Evolutionary conservation across 2,797 vertebrate species (phyloP).

Genomic region (Rhincodon typus): DNA sequence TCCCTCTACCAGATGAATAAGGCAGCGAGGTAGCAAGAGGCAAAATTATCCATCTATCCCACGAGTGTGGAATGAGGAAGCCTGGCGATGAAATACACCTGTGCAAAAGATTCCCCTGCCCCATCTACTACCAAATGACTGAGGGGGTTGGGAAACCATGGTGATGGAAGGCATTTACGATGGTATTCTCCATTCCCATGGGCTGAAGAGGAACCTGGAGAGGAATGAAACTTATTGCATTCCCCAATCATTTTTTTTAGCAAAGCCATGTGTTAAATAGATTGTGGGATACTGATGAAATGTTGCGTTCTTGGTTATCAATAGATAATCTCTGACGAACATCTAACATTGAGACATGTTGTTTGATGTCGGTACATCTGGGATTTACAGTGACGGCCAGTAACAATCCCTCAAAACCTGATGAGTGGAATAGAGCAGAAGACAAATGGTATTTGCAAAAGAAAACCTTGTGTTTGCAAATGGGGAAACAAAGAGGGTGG

Average conservation of each 20-base stretch:
- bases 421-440: neutral
- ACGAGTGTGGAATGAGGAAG: neutral
- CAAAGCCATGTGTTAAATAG: neutral
- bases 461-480: neutral
- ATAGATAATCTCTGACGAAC: neutral
- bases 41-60: neutral
- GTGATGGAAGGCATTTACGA: neutral
- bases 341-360: neutral
- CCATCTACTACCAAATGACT: neutral
- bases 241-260: neutral
- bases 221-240: too few species aligned
- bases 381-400: neutral
- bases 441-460: neutral
- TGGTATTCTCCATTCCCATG: neutral
- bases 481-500: neutral
- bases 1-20: neutral
- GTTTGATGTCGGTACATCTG: slow-evolving; percentile 8
- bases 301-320: too few species aligned
- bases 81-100: neutral
- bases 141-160: neutral
- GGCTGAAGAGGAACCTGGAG: neutral
- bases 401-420: slow-evolving; percentile 4
- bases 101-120: neutral
- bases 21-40: neutral
- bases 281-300: neutral